phyloP scores from a whole-genome alignment of 2,113 vertebrate genomes.

The Salvelinus alpinus region DNA sequence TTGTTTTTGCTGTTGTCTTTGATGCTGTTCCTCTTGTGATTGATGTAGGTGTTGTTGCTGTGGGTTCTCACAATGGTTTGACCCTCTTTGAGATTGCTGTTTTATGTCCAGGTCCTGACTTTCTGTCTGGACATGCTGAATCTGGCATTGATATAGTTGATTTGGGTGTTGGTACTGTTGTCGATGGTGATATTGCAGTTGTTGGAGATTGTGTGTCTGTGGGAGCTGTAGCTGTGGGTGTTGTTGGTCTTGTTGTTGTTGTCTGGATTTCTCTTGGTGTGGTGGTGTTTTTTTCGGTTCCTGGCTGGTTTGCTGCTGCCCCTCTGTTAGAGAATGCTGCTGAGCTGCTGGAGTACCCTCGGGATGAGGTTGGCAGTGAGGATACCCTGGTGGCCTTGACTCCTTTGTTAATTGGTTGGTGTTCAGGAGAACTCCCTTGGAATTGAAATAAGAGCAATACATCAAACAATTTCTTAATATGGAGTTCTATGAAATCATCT shows the following conservation, averaged over 20 bases:
- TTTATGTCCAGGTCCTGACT: conserved; percentile 24
- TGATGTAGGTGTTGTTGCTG: neutral
- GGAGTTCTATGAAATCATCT: too few species aligned
- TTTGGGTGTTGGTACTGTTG: neutral
- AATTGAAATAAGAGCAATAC: conserved; percentile 11
- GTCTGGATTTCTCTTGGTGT: too few species aligned
- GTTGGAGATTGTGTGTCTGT: too few species aligned
- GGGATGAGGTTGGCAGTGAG: conserved; percentile 64
- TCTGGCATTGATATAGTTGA: neutral
- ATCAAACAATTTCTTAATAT: conserved; percentile 3
- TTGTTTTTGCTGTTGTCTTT: conserved; percentile 5
- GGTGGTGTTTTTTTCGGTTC: neutral
- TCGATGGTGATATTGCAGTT: too few species aligned
- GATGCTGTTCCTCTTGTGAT: conserved; percentile 20
- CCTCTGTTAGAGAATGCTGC: conserved; percentile 21
- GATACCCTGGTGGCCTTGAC: conserved; percentile 72
- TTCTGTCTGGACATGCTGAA: conserved; percentile 26
- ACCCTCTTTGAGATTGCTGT: too few species aligned
- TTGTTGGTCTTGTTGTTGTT: conserved; percentile 11
- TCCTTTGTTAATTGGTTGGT: conserved; percentile 73
- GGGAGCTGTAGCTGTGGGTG: neutral
- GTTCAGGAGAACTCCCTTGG: conserved; percentile 74
- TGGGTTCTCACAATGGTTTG: neutral
- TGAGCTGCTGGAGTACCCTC: neutral
- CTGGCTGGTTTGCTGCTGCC: conserved; percentile 11